Evolutionary conservation across 2,888 invertebrate species (phyloP).

Genomic region (Venusia cambrica): DNA sequence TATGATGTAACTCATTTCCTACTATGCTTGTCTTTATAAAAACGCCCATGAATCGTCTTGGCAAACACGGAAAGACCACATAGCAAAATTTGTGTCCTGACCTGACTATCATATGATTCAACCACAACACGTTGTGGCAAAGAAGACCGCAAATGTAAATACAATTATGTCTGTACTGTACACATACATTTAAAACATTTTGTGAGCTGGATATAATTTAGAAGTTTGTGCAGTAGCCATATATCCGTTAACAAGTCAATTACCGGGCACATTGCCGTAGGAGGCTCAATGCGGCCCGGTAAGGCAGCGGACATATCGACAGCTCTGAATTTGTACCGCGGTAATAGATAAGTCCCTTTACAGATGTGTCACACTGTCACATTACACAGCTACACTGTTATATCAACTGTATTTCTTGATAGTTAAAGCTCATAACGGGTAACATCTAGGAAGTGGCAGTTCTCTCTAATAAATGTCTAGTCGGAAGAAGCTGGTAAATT

Average conservation of each 20-base stretch:
- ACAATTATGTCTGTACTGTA: conserved; percentile 3
- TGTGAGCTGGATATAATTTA: conserved; percentile 8
- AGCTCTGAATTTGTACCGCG: conserved; percentile 38
- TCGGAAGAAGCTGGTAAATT: too few species aligned
- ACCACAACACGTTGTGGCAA: too few species aligned
- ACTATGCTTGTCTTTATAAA: too few species aligned
- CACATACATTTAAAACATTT: conserved; percentile 17
- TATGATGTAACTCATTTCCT: too few species aligned
- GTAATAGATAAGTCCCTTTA: conserved; percentile 34
- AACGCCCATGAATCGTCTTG: too few species aligned
- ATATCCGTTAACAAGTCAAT: conserved; percentile 58
- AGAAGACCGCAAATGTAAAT: background rate
- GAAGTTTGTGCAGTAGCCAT: conserved; percentile 3
- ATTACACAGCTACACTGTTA: conserved; percentile 1
- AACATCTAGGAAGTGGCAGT: too few species aligned
- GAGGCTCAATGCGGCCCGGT: conserved; percentile 39
- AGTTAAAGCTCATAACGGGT: too few species aligned
- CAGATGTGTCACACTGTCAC: conserved; percentile 2
- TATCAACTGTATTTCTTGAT: background rate
- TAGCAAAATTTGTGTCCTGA: too few species aligned
- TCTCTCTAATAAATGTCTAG: too few species aligned
- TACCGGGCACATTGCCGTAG: conserved; percentile 45
- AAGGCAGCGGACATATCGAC: conserved; percentile 29
- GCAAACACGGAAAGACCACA: too few species aligned
- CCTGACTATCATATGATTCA: too few species aligned